Conservation (phyloP, 2,797 vertebrate genomes). For the Phaenicophaeus curvirostris region DNA sequence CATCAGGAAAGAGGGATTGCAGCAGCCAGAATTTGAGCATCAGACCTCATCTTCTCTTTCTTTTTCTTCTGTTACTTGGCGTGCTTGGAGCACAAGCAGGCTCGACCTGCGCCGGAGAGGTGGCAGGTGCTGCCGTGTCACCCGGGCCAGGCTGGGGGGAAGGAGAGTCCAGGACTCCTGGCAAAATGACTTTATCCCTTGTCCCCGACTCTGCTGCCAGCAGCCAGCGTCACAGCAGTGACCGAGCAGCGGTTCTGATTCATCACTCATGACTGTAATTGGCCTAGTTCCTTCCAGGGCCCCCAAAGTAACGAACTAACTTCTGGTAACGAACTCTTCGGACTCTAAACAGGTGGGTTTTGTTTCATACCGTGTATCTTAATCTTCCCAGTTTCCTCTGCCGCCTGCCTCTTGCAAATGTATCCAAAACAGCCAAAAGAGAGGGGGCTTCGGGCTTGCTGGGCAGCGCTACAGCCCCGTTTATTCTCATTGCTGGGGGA, state of each 20-base stretch:
- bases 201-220: background rate
- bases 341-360: background rate
- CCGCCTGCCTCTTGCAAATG: conserved; percentile 16
- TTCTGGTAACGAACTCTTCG: background rate
- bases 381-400: background rate
- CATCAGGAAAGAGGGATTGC: conserved; percentile 10
- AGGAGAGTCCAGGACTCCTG: background rate
- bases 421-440: background rate
- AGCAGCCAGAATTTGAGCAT: background rate
- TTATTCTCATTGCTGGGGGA: background rate
- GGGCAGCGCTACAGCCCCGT: background rate
- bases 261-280: background rate
- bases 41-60: background rate
- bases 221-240: background rate
- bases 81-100: conserved; percentile 22
- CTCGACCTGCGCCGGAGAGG: background rate
- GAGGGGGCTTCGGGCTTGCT: background rate
- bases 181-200: background rate
- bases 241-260: background rate
- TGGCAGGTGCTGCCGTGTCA: background rate
- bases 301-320: conserved; percentile 2
- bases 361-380: background rate
- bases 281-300: background rate
- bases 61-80: conserved; percentile 25
- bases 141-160: background rate